phyloP scores from a whole-genome alignment of 2,797 vertebrate genomes.

The Melanotaenia boesemani region DNA sequence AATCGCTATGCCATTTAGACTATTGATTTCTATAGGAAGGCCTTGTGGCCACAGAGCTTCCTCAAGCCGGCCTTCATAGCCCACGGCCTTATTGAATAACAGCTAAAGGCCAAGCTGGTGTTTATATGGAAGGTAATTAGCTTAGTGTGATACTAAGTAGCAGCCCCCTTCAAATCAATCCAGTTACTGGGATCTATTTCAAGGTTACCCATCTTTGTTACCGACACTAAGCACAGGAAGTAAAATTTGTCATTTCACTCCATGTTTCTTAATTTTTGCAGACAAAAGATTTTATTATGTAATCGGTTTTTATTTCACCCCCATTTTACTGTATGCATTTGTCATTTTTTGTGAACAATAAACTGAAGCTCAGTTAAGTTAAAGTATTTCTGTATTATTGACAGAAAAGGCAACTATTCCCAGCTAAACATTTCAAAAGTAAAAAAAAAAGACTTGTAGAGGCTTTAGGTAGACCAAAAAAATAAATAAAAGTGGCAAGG shows the following conservation, averaged over 20 bases:
- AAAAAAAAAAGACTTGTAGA: neutral
- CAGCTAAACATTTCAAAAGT: neutral
- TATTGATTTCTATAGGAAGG: slow-evolving; percentile 75
- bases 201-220: slow-evolving; percentile 30
- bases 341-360: neutral
- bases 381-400: neutral
- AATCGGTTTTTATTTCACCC: neutral
- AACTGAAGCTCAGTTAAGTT: neutral
- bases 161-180: slow-evolving; percentile 66
- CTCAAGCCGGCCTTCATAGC: slow-evolving; percentile 48
- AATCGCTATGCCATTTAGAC: slow-evolving; percentile 77
- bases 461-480: neutral
- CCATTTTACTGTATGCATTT: neutral
- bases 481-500: neutral
- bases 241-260: neutral
- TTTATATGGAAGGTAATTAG: slow-evolving; percentile 75
- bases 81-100: slow-evolving; percentile 63
- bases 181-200: slow-evolving; percentile 21
- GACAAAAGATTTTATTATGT: neutral
- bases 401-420: neutral
- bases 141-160: slow-evolving; percentile 65
- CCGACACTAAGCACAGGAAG: slow-evolving; percentile 8
- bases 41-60: slow-evolving; percentile 44
- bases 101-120: slow-evolving; percentile 68
- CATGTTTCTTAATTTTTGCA: neutral